Percentiles rank a stretch among this genome's conserved stretches.
These are phyloP conservation scores for Colossoma macropomum DNA, from an alignment of 2,113 vertebrate species.

Conservation along the genomic window DNA sequence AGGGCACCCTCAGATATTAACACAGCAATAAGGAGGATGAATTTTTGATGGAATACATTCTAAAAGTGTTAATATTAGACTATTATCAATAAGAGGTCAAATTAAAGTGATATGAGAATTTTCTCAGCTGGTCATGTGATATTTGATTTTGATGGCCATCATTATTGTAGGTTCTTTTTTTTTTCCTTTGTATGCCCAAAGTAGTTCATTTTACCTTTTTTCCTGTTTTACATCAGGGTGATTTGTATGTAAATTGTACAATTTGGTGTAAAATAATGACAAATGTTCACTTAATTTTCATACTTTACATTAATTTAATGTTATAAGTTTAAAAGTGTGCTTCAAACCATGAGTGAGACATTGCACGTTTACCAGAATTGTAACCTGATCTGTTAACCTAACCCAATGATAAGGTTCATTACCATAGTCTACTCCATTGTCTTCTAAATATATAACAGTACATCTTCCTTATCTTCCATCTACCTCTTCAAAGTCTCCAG, in stretches of 20 bases:
- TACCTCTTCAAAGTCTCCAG: conserved; percentile 46
- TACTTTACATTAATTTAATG: neutral
- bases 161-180: conserved; percentile 17
- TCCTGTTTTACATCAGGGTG: neutral
- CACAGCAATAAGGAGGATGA: conserved; percentile 75
- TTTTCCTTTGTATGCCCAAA: conserved; percentile 24
- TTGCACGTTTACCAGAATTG: neutral
- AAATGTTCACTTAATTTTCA: neutral
- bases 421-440: neutral
- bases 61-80: conserved; percentile 70
- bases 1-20: conserved; percentile 73
- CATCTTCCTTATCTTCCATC: conserved; percentile 25
- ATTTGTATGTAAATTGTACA: neutral
- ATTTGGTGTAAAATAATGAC: too few relatives aligned
- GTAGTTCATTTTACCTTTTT: neutral
- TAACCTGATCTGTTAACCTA: neutral
- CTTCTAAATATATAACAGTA: conserved; percentile 11
- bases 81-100: conserved; percentile 66
- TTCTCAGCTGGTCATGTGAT: conserved; percentile 26
- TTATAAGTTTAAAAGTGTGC: neutral
- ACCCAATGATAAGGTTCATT: neutral
- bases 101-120: conserved; percentile 63
- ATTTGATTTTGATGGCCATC: conserved; percentile 7
- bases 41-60: conserved; percentile 77
- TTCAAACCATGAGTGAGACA: neutral